Percentiles rank a stretch among this genome's conserved stretches.
Conservation (phyloP, 2,888 invertebrate genomes). For the Parnassius orleans region DNA sequence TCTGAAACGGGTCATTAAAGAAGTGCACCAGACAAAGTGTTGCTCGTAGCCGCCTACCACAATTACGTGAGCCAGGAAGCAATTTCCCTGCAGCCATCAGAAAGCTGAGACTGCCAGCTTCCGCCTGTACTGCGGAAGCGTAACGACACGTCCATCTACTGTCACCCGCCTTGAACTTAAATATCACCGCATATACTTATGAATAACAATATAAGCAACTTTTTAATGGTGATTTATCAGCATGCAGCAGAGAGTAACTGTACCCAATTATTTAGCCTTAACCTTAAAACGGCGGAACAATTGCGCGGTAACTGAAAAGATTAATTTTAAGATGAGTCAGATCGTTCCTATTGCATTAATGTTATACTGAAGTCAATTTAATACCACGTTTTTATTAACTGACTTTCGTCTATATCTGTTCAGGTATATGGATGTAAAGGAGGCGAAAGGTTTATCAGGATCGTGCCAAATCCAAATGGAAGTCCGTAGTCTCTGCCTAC, state of each 20-base stretch:
- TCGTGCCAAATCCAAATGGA: too few species aligned
- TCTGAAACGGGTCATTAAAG: slow-evolving; percentile 11
- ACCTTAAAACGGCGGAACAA: slow-evolving; percentile 13
- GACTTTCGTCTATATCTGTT: too few species aligned
- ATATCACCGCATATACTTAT: not conserved
- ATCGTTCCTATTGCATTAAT: too few species aligned
- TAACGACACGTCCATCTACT: slow-evolving; percentile 1
- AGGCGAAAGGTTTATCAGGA: too few species aligned
- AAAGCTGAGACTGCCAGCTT: slow-evolving; percentile 22
- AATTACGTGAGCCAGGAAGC: slow-evolving; percentile 30
- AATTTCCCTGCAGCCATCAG: slow-evolving; percentile 30
- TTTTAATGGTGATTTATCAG: not conserved
- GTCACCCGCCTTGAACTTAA: slow-evolving; percentile 22
- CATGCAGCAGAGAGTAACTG: slow-evolving; percentile 1
- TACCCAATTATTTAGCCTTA: slow-evolving; percentile 6
- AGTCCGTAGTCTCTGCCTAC: too few species aligned
- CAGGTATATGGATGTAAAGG: too few species aligned
- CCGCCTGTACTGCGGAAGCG: slow-evolving; percentile 25
- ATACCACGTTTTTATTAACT: too few species aligned
- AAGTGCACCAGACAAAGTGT: slow-evolving; percentile 2
- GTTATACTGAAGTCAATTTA: too few species aligned
- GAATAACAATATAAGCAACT: not conserved
- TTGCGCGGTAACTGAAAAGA: slow-evolving; percentile 5
- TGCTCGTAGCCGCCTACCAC: slow-evolving; percentile 5
- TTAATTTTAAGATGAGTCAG: not conserved